phyloP scores from a whole-genome alignment of 2,797 vertebrate genomes.

The Chelon labrosus region DNA sequence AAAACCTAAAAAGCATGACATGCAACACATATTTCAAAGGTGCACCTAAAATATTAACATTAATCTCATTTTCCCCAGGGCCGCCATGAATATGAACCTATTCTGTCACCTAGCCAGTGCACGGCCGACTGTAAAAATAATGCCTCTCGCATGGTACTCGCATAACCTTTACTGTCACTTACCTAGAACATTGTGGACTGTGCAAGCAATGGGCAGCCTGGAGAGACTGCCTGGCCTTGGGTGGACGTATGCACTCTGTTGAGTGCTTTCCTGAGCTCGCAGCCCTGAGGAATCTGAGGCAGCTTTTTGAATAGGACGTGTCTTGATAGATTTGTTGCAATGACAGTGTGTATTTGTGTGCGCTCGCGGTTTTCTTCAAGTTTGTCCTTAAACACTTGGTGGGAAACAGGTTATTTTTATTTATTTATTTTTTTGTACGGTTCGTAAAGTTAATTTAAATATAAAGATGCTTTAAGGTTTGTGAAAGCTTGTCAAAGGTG shows the following conservation, averaged over 20 bases:
- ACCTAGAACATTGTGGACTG: not conserved
- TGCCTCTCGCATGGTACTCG: not conserved
- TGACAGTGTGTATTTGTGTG: not conserved
- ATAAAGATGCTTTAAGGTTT: too few relatives aligned
- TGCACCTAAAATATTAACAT: not conserved
- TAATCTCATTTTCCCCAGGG: not conserved
- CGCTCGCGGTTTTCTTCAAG: not conserved
- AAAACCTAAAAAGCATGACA: not conserved
- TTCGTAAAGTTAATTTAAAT: too few relatives aligned
- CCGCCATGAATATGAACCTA: not conserved
- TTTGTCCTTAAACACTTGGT: not conserved
- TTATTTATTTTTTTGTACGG: too few relatives aligned
- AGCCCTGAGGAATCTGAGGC: slow-evolving; percentile 7
- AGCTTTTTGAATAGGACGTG: slow-evolving; percentile 4
- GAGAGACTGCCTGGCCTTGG: not conserved
- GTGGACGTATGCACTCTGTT: slow-evolving; percentile 11
- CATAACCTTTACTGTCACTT: not conserved
- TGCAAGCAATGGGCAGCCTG: not conserved
- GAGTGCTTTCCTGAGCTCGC: slow-evolving; percentile 22
- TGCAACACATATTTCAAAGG: not conserved
- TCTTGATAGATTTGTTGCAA: not conserved
- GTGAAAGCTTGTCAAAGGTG: not conserved
- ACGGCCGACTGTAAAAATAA: not conserved
- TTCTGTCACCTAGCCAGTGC: slow-evolving; percentile 1
- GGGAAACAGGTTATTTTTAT: not conserved